A percentile compares a stretch with the other conserved stretches of the same genome.
Evolutionary conservation across 2,113 vertebrate genomes (phyloP).

Genomic region (Abramis brama): DNA sequence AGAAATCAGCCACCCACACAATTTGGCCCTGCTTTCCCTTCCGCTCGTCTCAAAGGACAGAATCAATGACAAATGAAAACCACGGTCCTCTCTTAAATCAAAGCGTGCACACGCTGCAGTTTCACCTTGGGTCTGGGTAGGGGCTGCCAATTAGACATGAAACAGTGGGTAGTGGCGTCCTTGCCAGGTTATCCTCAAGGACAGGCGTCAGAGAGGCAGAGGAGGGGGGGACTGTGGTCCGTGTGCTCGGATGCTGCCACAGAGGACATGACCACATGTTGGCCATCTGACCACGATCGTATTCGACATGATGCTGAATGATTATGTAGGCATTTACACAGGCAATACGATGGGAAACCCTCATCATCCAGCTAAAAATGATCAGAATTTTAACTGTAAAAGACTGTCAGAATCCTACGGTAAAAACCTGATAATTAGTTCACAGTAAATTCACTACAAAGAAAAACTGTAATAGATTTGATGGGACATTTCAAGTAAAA

Average conservation of each 20-base stretch:
- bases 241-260: background rate
- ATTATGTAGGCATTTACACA: background rate
- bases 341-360: background rate
- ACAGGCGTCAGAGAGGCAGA: slow-evolving; percentile 51
- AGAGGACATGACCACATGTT: background rate
- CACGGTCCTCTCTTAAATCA: slow-evolving; percentile 41
- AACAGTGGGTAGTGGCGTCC: slow-evolving; percentile 52
- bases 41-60: slow-evolving; percentile 57
- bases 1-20: slow-evolving; percentile 44
- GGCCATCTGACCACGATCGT: background rate
- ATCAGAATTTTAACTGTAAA: background rate
- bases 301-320: background rate
- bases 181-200: slow-evolving; percentile 69
- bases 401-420: background rate
- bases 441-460: too few relatives aligned
- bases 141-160: slow-evolving; percentile 70
- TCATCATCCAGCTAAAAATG: background rate
- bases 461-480: background rate
- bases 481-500: background rate
- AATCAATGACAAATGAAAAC: slow-evolving; percentile 60
- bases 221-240: background rate
- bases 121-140: slow-evolving; percentile 51
- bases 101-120: slow-evolving; percentile 70
- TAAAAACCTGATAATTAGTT: too few relatives aligned
- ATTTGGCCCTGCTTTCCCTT: slow-evolving; percentile 22